These are phyloP conservation scores for Spodoptera litura DNA, from an alignment of 1,140 invertebrate genomes.

Conservation along the genomic window DNA sequence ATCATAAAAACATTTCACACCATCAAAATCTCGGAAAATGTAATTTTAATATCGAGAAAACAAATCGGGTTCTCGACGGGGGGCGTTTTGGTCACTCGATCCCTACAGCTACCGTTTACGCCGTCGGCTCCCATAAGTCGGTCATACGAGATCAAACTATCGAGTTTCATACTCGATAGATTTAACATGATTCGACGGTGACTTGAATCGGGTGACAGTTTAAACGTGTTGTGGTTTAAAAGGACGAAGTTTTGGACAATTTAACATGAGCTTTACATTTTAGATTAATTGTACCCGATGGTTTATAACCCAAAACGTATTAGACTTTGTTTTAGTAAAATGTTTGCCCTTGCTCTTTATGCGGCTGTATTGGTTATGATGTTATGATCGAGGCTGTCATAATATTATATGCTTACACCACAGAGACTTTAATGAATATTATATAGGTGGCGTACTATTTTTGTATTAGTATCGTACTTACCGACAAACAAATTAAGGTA, in stretches of 20 bases:
- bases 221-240: constrained; percentile 51
- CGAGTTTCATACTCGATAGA: constrained; percentile 75
- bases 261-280: neutral
- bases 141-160: constrained; percentile 63
- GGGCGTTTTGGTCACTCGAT: constrained; percentile 74
- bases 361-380: too few species aligned
- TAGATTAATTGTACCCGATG: too few species aligned
- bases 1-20: constrained; percentile 46
- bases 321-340: too few species aligned
- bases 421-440: too few species aligned
- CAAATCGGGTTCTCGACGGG: constrained; percentile 62
- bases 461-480: neutral
- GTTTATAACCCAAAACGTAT: too few species aligned
- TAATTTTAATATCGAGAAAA: constrained; percentile 53
- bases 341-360: too few species aligned
- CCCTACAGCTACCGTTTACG: constrained; percentile 77
- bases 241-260: neutral
- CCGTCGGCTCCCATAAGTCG: constrained; percentile 66
- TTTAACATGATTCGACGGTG: constrained; percentile 61
- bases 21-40: constrained; percentile 48
- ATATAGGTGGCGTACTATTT: too few species aligned
- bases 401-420: too few species aligned
- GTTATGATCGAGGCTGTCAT: too few species aligned
- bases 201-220: constrained; percentile 62
- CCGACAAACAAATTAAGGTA: neutral